Evolutionary conservation across 1,140 invertebrate species (phyloP).

Genomic region (Zaprionus davidi): DNA sequence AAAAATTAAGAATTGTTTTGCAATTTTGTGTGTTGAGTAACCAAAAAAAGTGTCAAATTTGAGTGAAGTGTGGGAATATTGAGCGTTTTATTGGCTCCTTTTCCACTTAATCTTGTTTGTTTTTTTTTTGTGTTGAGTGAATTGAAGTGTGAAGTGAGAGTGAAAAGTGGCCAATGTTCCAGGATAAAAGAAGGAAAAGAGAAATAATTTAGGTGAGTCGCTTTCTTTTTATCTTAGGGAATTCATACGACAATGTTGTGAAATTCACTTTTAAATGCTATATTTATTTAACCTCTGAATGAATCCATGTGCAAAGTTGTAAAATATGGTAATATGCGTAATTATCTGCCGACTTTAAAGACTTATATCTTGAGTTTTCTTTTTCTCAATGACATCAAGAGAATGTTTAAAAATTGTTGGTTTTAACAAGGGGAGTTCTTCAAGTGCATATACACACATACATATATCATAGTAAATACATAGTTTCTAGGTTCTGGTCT

Average conservation of each 20-base stretch:
- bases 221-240: background rate
- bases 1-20: no score
- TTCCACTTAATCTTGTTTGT: no score
- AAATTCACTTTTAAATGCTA: conserved; percentile 25
- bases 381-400: conserved; percentile 47
- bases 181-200: background rate
- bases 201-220: conserved; percentile 12
- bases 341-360: conserved; percentile 15
- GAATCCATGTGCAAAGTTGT: conserved; percentile 48
- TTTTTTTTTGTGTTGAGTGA: no score
- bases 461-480: conserved; percentile 38
- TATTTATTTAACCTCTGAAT: conserved; percentile 37
- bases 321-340: conserved; percentile 22
- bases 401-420: conserved; percentile 41
- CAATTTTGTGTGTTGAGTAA: no score
- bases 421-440: conserved; percentile 58
- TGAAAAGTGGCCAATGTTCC: background rate
- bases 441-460: conserved; percentile 21
- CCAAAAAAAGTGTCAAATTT: no score
- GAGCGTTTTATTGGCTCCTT: no score
- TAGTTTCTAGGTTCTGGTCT: conserved; percentile 64
- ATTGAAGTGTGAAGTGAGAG: background rate
- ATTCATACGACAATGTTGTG: conserved; percentile 6
- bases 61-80: no score
- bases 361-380: conserved; percentile 23